Percentiles rank a stretch among this genome's conserved stretches.
Conservation (phyloP, 2,797 vertebrate genomes). For the Leuciscus waleckii region DNA sequence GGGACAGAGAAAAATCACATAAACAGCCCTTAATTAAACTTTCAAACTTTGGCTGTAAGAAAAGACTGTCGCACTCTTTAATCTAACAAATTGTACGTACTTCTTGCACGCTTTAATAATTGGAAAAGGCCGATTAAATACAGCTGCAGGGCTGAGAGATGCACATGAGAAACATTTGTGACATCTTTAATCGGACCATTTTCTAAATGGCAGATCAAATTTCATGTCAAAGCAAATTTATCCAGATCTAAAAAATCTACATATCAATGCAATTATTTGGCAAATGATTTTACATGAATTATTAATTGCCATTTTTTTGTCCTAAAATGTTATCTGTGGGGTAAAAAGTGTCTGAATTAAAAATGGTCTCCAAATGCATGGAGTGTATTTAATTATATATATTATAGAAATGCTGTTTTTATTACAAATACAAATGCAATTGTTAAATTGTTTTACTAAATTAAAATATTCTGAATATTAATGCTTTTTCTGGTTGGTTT, state of each 20-base stretch:
- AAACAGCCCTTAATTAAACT: conserved; percentile 10
- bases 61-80: not conserved
- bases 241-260: not conserved
- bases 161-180: not conserved
- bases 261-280: not conserved
- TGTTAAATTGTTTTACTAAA: not conserved
- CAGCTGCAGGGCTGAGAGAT: not conserved
- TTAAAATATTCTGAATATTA: not conserved
- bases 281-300: not conserved
- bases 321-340: not conserved
- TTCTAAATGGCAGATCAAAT: not conserved
- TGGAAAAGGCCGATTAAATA: not conserved
- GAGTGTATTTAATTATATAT: not conserved
- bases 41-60: not conserved
- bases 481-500: not conserved
- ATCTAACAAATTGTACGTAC: not conserved
- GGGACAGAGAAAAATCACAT: conserved; percentile 15
- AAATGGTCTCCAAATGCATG: not conserved
- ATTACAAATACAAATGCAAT: not conserved
- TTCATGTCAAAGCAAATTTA: not conserved
- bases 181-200: not conserved
- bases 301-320: not conserved
- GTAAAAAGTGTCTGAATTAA: not conserved
- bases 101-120: not conserved
- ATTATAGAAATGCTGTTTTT: not conserved